Base-by-base conservation (phyloP, 2,797 vertebrate genomes). In the Zenarchopterus dispar region DNA sequence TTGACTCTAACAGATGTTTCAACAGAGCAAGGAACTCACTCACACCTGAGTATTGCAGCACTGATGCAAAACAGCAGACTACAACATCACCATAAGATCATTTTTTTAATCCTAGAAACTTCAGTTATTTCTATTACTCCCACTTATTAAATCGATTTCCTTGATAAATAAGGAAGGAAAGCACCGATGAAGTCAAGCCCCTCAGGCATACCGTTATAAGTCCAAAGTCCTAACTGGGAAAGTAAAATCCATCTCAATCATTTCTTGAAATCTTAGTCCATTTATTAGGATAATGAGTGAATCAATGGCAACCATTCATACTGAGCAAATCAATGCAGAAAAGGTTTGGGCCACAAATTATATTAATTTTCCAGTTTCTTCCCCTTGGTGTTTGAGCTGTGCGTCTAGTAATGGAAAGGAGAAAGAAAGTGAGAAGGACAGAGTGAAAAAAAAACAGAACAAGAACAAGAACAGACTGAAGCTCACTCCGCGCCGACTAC, bases 211-310 rank as follows among this genome's bases (percentile, higher is more conserved):
- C 11, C 26, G 24, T 56, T 18, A 56, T 13, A 19, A 26, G 16
- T 56, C 17, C 15, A 43, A 70, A 39, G 58, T 59, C 59, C 64
- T 75, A 74, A 83, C 70, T 75, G 70, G 64, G 28, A 48, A 70
- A 76, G 52, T 70, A 65, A 80, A 68, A 62, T 31, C 51, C 67
- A 73, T 62, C 59, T 31, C 51, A 63, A 73, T 62, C 80, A 62
- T 81, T 84, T 73, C 41, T 76, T 52, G 60, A 47, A 69, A 70
- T 68, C 87, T 84, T 83, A 68, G 56, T 59, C 58, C 73, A 83
- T 87, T 84, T 73, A 79, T 88, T 73, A 76, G 24, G 39, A 58
- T 68, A 55, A 59, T 9, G 1, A 61, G 43, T 1, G 44, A 50
- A 75, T 88, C 79, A 41, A 88, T 85, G 54, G 36, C 31, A 56